A percentile compares a stretch with the other conserved stretches of the same genome.
phyloP scores from a whole-genome alignment of 1,140 invertebrate species.

The Cardiocondyla obscurior region DNA sequence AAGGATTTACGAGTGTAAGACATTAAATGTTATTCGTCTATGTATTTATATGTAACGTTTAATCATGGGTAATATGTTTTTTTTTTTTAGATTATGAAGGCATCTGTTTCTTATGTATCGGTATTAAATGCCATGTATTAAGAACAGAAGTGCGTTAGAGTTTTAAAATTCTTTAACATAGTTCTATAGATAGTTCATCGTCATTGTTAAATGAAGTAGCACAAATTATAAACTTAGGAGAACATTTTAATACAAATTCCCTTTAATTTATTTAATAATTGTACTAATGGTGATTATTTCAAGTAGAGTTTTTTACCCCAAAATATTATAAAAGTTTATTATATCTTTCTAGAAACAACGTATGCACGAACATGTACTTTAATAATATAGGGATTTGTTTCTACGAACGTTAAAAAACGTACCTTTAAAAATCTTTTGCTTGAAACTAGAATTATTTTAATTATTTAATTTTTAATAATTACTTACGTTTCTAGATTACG shows the following conservation, averaged over 20 bases:
- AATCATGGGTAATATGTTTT: neutral
- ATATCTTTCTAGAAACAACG: no score
- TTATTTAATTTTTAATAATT: neutral
- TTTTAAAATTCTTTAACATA: neutral
- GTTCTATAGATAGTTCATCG: neutral
- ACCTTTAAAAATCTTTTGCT: no score
- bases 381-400: no score
- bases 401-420: no score
- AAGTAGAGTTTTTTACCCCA: no score
- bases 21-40: neutral
- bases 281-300: no score
- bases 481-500: neutral
- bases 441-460: no score
- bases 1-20: conserved; percentile 59
- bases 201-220: neutral
- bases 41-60: no score
- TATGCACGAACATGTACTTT: no score
- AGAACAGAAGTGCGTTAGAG: neutral
- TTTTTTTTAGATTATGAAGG: conserved; percentile 53
- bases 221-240: neutral
- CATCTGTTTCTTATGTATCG: conserved; percentile 59
- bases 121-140: conserved; percentile 52
- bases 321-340: no score
- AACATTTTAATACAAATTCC: neutral
- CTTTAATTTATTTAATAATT: neutral